Conservation (phyloP, 1,140 invertebrate genomes). For the Eurosta solidaginis region DNA sequence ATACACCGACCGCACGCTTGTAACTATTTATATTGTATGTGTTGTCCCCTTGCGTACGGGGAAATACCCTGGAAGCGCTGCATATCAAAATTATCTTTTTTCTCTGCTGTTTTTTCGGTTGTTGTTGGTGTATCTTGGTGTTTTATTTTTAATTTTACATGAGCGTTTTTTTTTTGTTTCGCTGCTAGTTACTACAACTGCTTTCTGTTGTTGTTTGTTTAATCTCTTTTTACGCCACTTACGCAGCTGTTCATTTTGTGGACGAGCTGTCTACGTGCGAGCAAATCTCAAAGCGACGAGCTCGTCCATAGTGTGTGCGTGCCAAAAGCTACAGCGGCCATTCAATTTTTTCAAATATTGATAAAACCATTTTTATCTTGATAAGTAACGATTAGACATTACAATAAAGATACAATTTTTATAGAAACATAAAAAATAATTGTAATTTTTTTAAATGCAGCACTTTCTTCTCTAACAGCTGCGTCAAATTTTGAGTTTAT, state of each 20-base stretch:
- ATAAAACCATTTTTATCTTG: background rate
- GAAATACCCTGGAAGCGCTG: background rate
- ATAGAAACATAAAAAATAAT: background rate
- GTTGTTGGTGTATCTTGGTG: too few species aligned
- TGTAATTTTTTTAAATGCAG: background rate
- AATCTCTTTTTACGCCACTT: background rate
- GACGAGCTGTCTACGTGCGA: constrained; percentile 12
- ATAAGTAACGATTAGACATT: too few species aligned
- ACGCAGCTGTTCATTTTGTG: background rate
- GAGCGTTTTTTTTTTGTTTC: background rate
- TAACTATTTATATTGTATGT: background rate
- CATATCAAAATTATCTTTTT: background rate
- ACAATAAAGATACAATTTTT: too few species aligned
- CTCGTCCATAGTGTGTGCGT: background rate
- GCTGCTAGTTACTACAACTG: background rate
- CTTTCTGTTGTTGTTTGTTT: background rate
- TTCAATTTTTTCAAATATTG: background rate
- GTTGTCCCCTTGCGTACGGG: background rate
- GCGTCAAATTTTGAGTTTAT: background rate
- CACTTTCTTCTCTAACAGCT: background rate
- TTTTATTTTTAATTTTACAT: background rate
- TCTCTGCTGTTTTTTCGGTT: background rate
- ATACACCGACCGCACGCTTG: background rate
- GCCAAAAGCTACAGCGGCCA: background rate
- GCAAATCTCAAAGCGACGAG: background rate